Evolutionary conservation across 2,113 vertebrate genomes (phyloP).

Genomic region (Podarcis raffonei): DNA sequence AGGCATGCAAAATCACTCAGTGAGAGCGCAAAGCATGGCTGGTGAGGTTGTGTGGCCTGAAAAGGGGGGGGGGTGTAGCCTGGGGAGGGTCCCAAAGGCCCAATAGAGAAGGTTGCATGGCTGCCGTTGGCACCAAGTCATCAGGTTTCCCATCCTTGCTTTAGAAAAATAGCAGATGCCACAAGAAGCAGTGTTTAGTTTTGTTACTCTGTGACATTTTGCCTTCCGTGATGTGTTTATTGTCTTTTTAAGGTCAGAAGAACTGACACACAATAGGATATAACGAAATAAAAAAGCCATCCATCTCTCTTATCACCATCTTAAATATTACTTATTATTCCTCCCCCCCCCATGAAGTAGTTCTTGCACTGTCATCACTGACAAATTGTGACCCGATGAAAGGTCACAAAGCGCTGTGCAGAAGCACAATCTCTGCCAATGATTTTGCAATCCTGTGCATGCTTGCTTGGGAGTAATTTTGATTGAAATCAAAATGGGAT

Average conservation of each 20-base stretch:
- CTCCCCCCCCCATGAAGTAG: not conserved
- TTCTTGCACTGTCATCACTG: slow-evolving; percentile 13
- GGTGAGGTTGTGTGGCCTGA: too few species aligned
- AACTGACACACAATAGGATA: not conserved
- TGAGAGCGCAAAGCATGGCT: too few species aligned
- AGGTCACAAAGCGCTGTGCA: not conserved
- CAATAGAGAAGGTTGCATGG: too few species aligned
- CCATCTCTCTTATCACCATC: not conserved
- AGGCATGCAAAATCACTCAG: too few species aligned
- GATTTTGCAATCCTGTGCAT: not conserved
- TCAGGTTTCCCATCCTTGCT: too few species aligned
- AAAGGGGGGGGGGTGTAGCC: too few species aligned
- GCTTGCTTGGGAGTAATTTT: not conserved
- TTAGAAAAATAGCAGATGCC: not conserved
- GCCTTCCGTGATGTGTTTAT: not conserved
- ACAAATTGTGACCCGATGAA: not conserved
- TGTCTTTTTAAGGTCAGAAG: slow-evolving; percentile 19
- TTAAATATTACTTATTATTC: not conserved
- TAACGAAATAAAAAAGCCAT: not conserved
- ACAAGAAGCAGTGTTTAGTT: not conserved
- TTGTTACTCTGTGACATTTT: not conserved
- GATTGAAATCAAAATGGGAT: too few species aligned
- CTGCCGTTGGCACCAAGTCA: too few species aligned
- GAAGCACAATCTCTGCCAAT: not conserved
- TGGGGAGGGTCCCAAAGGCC: too few species aligned